Conservation (phyloP, 2,113 vertebrate species). For the Baryphthengus martii region DNA sequence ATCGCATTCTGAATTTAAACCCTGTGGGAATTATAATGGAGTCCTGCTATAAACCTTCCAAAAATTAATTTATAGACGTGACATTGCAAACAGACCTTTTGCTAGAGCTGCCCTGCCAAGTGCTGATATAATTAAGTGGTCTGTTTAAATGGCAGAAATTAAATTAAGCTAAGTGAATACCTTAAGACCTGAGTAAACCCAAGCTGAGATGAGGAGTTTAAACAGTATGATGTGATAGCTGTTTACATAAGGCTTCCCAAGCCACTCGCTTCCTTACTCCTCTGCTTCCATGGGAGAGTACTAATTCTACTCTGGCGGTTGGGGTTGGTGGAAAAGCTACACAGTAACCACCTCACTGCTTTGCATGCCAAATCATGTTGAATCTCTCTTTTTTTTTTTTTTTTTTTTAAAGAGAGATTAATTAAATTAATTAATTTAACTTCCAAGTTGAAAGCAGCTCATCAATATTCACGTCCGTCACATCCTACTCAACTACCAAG, state of each 20-base stretch:
- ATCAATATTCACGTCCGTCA: background rate
- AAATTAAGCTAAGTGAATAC: background rate
- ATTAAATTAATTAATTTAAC: background rate
- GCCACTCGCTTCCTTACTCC: background rate
- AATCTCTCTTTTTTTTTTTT: too few species aligned
- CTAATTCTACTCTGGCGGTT: background rate
- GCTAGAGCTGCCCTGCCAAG: background rate
- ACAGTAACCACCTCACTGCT: background rate
- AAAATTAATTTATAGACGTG: constrained; percentile 7
- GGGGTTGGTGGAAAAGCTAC: background rate
- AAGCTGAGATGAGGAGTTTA: constrained; percentile 10
- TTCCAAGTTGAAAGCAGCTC: background rate
- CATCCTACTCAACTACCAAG: background rate
- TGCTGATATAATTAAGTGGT: constrained; percentile 36
- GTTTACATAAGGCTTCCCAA: background rate
- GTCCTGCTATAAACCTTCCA: background rate
- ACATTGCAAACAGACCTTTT: constrained; percentile 28
- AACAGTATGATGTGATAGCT: background rate
- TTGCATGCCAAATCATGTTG: background rate
- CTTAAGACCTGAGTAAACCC: constrained; percentile 37
- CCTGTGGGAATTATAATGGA: background rate
- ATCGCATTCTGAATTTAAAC: background rate
- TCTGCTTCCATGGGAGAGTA: background rate
- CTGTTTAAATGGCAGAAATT: constrained; percentile 57
- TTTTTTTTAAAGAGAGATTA: background rate